phyloP scores from a whole-genome alignment of 2,113 vertebrate genomes.

The Prunella himalayana region DNA sequence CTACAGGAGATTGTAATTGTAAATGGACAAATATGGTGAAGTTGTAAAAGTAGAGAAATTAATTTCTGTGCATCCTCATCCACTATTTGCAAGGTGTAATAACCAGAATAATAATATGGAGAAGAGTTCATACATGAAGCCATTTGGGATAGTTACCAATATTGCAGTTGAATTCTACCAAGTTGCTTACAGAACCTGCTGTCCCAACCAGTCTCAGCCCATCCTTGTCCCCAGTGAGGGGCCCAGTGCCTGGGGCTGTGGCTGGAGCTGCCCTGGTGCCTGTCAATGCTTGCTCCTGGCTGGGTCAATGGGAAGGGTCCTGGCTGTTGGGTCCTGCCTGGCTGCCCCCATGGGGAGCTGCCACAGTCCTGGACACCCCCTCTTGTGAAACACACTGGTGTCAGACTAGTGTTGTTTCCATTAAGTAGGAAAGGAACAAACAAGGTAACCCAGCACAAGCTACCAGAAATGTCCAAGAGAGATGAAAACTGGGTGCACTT shows the following conservation, averaged over 20 bases:
- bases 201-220: neutral
- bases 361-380: fast-evolving
- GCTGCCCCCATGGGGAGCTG: neutral
- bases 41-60: neutral
- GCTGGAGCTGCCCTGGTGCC: neutral
- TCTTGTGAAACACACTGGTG: neutral
- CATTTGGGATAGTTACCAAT: neutral
- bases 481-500: neutral
- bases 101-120: neutral
- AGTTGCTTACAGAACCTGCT: neutral
- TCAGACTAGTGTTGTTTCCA: neutral
- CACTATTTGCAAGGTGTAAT: neutral
- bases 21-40: neutral
- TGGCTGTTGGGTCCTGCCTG: neutral
- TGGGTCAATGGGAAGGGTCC: neutral
- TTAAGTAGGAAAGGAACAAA: neutral
- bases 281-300: neutral
- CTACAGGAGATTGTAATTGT: neutral
- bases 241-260: neutral
- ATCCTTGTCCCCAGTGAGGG: fast-evolving
- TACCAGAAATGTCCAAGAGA: neutral
- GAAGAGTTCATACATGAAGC: neutral
- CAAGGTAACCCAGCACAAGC: neutral
- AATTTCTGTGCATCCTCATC: neutral
- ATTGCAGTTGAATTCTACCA: neutral